These are phyloP conservation scores for Heteromyza rotundicornis DNA, from an alignment of 2,888 invertebrate genomes.

Conservation along the genomic window DNA sequence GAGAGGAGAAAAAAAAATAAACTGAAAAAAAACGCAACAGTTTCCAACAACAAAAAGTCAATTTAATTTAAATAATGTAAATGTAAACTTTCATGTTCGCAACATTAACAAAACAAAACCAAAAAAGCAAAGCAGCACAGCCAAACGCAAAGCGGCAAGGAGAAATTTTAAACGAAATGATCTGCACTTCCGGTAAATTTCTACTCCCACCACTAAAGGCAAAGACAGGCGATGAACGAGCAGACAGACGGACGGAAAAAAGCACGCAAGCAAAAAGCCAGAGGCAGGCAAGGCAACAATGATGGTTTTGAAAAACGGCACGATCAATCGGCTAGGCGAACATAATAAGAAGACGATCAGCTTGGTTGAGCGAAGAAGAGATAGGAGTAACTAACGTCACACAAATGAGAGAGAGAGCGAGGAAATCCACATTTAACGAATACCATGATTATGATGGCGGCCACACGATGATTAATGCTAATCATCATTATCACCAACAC, in stretches of 20 bases:
- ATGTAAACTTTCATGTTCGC: constrained; percentile 49
- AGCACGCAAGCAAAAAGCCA: background rate
- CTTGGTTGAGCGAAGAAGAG: too few relatives aligned
- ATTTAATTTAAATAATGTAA: constrained; percentile 57
- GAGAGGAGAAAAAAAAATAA: constrained; percentile 38
- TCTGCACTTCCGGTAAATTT: constrained; percentile 29
- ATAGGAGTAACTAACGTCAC: too few relatives aligned
- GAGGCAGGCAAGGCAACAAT: background rate
- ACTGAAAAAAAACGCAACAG: too few relatives aligned
- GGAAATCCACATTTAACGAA: too few relatives aligned
- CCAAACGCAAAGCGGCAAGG: constrained; percentile 1
- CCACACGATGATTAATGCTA: too few relatives aligned
- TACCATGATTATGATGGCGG: too few relatives aligned
- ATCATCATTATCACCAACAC: too few relatives aligned
- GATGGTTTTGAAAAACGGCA: too few relatives aligned
- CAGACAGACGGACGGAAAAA: constrained; percentile 1
- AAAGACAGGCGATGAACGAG: background rate
- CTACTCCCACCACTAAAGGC: constrained; percentile 23
- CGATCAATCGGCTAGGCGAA: too few relatives aligned
- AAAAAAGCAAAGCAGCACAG: background rate
- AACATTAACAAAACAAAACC: constrained; percentile 20
- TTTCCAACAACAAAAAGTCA: too few relatives aligned
- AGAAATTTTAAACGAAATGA: constrained; percentile 17
- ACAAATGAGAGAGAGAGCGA: too few relatives aligned
- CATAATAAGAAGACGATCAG: too few relatives aligned